Evolutionary conservation across 1,140 invertebrate genomes (phyloP), one percentile per base, ranked within the genome.

Genomic region (Aphis craccivora): DNA sequence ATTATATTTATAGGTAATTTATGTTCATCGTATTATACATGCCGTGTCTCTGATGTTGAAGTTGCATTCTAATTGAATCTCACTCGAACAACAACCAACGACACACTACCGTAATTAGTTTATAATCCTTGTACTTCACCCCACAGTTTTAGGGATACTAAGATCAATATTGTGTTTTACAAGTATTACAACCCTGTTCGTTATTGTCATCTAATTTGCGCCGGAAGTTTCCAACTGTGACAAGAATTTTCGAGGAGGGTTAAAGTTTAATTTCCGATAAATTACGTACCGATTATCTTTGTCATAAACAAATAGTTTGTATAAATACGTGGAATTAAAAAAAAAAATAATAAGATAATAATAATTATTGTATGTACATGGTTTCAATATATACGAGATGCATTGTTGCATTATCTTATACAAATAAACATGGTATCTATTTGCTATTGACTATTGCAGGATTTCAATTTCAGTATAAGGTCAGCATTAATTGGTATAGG

Each of bases 201-300:
- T 48, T 30, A n/a, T 76, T 40, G 83, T 84, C 6, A 40, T 84
- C 23, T 84, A 23, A 40, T 84, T 40, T 40, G 84, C 25, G 30
- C 2, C 20, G 30, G 43, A n/a, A 87, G 84, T 87, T 45, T 45
- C 23, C 8, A 18, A 48, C 84, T 30, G 43, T 30, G 43, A 86
- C 84, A 30, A 18, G 23, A 40, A 81, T 81, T 81, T 81, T 81
- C 35, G 20, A 84, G 37, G 30, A 87, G 84, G 43, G 84, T n/a
- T 43, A 30, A 43, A 30, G 84, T 87, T 87, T 87, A 87, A 87
- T 87, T 87, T 87, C 43, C 84, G 84, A 87, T 43, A 87, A 48
- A 87, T 87, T 86, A 40, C 22, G 35, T 23, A 23, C n/a, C 9
- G 2, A 37, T 83, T 23, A 83, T 23, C 22, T 20, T 83, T 40